Evolutionary conservation across 2,888 invertebrate genomes (phyloP), one percentile per base, ranked within the genome.

Genomic region (Stegana nigrithorax): DNA sequence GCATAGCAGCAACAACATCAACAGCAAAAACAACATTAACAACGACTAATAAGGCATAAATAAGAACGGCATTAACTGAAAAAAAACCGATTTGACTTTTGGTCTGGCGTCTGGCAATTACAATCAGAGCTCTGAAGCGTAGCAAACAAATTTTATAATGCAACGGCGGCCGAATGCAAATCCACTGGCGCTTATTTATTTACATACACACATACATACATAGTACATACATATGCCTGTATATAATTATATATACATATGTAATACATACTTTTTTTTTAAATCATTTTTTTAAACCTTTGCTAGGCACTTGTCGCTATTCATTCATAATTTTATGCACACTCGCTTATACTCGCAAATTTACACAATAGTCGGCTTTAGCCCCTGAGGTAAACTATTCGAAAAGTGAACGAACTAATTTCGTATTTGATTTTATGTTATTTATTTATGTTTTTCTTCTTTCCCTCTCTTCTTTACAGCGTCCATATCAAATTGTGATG

Each of bases 401-500:
- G n/a, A n/a, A n/a, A n/a, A n/a, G n/a, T n/a, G n/a, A n/a, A n/a
- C n/a, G n/a, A n/a, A n/a, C n/a, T n/a, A n/a, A n/a, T n/a, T n/a
- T n/a, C n/a, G n/a, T n/a, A n/a, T n/a, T n/a, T n/a, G n/a, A n/a
- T 4, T 10, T 4, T 39, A 4, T 39, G 2, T 10, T 39, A 4
- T 4, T 14, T 39, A n/a, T 39, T 2, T n/a, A 4, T 39, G 14
- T 39, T 23, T 23, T 47, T 4, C n/a, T 63, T 44, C 53, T 14
- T 60, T 6, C 50, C 44, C 44, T 32, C 10, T 60, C 6, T 53
- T 26, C 23, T 62, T 59, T 53, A 36, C 81, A 80, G 79, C 67
- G 63, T 72, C 60, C 69, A 60, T 74, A 73, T 73, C 71, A 64
- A 66, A 3, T 26, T 59, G 29, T 56, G 56, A 64, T 61, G 26